These are phyloP conservation scores for Heterodera filipjevi DNA, from an alignment of 2,888 invertebrate species.

Conservation along the genomic window DNA sequence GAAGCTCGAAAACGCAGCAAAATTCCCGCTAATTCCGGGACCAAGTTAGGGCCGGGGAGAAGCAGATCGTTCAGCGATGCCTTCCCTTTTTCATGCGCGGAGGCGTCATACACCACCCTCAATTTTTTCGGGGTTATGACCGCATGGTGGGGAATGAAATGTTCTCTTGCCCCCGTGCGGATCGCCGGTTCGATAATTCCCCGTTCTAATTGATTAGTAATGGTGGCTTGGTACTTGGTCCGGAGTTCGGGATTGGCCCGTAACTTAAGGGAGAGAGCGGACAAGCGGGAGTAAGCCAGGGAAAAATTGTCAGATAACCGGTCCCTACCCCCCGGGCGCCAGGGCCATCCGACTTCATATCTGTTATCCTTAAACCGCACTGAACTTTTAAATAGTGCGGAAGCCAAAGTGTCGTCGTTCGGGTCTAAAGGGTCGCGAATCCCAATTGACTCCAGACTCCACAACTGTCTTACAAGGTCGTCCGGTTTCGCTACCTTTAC, in stretches of 20 bases:
- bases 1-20: constrained; percentile 37
- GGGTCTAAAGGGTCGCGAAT: background rate
- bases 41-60: constrained; percentile 35
- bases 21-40: constrained; percentile 36
- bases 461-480: no score
- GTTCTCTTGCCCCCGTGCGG: no score
- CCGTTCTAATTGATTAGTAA: constrained; percentile 41
- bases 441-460: background rate
- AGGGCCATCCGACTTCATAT: constrained; percentile 28
- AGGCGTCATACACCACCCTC: no score
- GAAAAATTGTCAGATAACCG: constrained; percentile 28
- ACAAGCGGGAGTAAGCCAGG: constrained; percentile 27
- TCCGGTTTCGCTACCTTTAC: no score
- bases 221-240: constrained; percentile 35
- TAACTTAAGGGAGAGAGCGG: constrained; percentile 7
- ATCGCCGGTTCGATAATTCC: constrained; percentile 46
- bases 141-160: no score
- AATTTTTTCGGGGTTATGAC: no score
- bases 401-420: background rate
- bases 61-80: no score
- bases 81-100: no score
- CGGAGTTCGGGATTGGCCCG: constrained; percentile 28
- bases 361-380: constrained; percentile 17
- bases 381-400: background rate
- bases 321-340: constrained; percentile 18